These are phyloP conservation scores for Myrmecophaga tridactyla DNA, from an alignment of 2,113 vertebrate species.

Conservation along the genomic window DNA sequence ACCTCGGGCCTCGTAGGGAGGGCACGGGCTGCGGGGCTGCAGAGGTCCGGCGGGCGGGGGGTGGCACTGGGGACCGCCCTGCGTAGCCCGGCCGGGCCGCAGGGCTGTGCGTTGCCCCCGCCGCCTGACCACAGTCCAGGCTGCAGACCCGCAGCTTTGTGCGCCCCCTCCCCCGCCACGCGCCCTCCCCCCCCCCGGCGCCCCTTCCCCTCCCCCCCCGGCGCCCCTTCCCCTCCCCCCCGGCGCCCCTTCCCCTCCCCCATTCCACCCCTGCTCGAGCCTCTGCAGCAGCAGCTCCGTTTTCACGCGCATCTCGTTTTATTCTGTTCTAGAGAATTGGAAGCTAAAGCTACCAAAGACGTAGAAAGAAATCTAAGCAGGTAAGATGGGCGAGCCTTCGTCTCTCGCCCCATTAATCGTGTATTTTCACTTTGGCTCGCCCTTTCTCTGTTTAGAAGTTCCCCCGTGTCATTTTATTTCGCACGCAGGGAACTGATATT, in stretches of 20 bases:
- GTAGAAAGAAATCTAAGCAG: constrained; percentile 93
- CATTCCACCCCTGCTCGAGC: constrained; percentile 20
- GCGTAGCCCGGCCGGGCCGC: not conserved
- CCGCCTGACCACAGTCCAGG: not conserved
- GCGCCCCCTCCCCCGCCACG: not conserved
- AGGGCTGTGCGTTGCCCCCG: not conserved
- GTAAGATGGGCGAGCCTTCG: constrained; percentile 79
- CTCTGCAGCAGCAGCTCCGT: constrained; percentile 53
- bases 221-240: not conserved
- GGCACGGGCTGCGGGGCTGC: not conserved
- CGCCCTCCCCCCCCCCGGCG: not conserved
- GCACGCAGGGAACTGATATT: constrained; percentile 6
- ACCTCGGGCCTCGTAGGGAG: not conserved
- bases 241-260: not conserved
- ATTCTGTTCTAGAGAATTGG: constrained; percentile 91
- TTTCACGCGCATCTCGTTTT: constrained; percentile 49
- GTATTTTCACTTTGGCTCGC: not conserved
- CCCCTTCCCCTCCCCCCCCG: not conserved
- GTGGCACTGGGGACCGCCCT: not conserved
- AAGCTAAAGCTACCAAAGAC: constrained; percentile 99
- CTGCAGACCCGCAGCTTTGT: constrained; percentile 44
- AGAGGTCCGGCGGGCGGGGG: not conserved
- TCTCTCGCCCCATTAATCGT: not conserved
- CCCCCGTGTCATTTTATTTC: constrained; percentile 38
- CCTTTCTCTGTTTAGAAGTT: constrained; percentile 32